These are phyloP conservation scores for Fragariocoptes setiger DNA, from an alignment of 1,140 invertebrate genomes.

Conservation along the genomic window DNA sequence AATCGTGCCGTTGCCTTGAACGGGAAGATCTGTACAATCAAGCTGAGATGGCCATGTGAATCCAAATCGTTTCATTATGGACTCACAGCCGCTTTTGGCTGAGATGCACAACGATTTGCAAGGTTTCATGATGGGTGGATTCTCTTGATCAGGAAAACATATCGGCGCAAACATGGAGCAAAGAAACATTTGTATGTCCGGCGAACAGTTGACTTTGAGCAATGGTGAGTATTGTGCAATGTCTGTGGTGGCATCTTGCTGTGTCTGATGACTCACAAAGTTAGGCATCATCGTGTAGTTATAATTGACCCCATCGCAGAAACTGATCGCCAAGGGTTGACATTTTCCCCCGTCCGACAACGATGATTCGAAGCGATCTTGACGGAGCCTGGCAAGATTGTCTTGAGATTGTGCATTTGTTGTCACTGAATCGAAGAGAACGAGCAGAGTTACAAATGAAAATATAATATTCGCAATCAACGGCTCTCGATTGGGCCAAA, in stretches of 20 bases:
- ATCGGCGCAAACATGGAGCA: slow-evolving; percentile 84
- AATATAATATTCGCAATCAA: too few relatives aligned
- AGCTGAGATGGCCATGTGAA: slow-evolving; percentile 75
- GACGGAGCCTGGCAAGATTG: neutral
- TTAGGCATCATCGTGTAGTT: slow-evolving; percentile 91
- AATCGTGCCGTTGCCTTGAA: slow-evolving; percentile 27
- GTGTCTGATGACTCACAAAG: slow-evolving; percentile 57
- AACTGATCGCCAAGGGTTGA: slow-evolving; percentile 60
- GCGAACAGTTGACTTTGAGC: slow-evolving; percentile 80
- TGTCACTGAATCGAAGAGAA: too few relatives aligned
- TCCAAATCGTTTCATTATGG: slow-evolving; percentile 63
- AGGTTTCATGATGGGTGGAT: slow-evolving; percentile 20
- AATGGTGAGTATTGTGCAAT: slow-evolving; percentile 74
- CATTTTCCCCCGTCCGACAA: slow-evolving; percentile 43
- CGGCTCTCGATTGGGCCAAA: too few relatives aligned
- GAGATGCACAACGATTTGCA: slow-evolving; percentile 65
- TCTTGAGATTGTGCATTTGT: too few relatives aligned
- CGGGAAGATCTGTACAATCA: slow-evolving; percentile 63
- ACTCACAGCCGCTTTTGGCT: slow-evolving; percentile 50
- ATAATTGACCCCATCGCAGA: slow-evolving; percentile 69
- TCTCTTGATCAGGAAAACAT: slow-evolving; percentile 35
- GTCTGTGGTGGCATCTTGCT: slow-evolving; percentile 74
- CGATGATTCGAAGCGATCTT: neutral
- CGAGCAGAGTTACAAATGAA: too few relatives aligned
- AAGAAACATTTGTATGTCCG: slow-evolving; percentile 71